Base-by-base conservation (phyloP, 2,113 vertebrate genomes). In the Dicaeum eximium region DNA sequence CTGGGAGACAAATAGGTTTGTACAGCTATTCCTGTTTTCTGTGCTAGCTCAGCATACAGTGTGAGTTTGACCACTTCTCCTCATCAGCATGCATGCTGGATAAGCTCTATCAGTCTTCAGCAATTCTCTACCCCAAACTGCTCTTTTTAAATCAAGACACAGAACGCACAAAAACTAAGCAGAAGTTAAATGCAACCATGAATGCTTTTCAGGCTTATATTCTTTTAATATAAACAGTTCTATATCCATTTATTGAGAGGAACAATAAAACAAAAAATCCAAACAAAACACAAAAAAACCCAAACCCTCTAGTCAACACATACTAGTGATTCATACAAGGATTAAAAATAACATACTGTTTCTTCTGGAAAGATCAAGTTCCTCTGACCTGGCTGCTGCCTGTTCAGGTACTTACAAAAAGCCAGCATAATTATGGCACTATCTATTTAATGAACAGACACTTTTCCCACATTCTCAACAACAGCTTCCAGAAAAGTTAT, bases 1-100 rank as follows among this genome's bases (percentile, higher is more conserved):
- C 48, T 37, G 74, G 72, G 88, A 96, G 90, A 93, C 64, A 86
- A 95, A 88, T 60, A 64, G 30, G 40, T 86, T 84, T 61, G 72
- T 74, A 83, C 37, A 94, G 88, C 79, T 74, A 80, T 64, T 82
- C 50, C 56, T 67, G 58, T 50, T 90, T 88, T 80, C 81, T 93
- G 51, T 70, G 79, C 71, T 73, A 88, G 67, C 85, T 94, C 90
- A 96, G 87, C 87, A 90, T 1, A 21, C 12, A 30, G 35, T 21
- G 58, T 35, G 25, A 47, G 50, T 80, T n/a, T 40, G 85, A 31
- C 71, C 31, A 71, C 40, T 86, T 80, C 75, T 86, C 42, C 70
- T 89, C 71, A 86, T 86, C 80, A 95, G 75, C 31, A 82, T 31
- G 27, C 58, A 70, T 1, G 9, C 0, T 62, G 38, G 51, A 61